Evolutionary conservation across 2,113 vertebrate genomes (phyloP).

Genomic region (Oxyura jamaicensis): DNA sequence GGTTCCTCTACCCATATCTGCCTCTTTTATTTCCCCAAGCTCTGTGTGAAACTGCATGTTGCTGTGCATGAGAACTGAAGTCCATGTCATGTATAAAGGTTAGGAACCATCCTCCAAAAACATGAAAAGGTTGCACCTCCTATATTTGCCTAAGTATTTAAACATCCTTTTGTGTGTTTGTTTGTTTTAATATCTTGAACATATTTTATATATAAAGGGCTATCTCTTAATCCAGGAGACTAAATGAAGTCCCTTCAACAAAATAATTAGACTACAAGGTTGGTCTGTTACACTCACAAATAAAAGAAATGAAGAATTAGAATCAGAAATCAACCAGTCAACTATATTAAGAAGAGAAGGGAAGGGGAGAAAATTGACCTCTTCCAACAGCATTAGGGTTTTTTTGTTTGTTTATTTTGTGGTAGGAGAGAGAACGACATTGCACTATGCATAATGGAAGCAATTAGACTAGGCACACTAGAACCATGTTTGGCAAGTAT

Average conservation of each 20-base stretch:
- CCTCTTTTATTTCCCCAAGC: not conserved
- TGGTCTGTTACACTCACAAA: not conserved
- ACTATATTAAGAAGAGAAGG: too few relatives aligned
- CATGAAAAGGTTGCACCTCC: not conserved
- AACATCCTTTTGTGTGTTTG: not conserved
- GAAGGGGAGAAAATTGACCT: not conserved
- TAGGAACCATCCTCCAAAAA: not conserved
- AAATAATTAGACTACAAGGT: not conserved
- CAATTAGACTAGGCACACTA: not conserved
- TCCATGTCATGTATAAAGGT: not conserved
- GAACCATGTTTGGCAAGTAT: not conserved
- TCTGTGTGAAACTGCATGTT: not conserved
- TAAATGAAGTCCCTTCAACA: not conserved
- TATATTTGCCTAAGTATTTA: not conserved
- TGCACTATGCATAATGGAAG: not conserved
- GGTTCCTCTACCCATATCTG: not conserved
- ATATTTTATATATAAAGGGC: not conserved
- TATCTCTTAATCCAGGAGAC: not conserved
- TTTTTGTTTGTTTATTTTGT: not conserved
- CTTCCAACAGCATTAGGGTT: not conserved
- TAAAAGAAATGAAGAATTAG: not conserved
- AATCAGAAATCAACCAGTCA: too few relatives aligned
- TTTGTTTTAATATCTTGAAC: not conserved
- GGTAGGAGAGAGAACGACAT: not conserved
- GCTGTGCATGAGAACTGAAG: not conserved